phyloP scores from a whole-genome alignment of 64 coral and sea anemone genomes.

The Astreopora myriophthalma region DNA sequence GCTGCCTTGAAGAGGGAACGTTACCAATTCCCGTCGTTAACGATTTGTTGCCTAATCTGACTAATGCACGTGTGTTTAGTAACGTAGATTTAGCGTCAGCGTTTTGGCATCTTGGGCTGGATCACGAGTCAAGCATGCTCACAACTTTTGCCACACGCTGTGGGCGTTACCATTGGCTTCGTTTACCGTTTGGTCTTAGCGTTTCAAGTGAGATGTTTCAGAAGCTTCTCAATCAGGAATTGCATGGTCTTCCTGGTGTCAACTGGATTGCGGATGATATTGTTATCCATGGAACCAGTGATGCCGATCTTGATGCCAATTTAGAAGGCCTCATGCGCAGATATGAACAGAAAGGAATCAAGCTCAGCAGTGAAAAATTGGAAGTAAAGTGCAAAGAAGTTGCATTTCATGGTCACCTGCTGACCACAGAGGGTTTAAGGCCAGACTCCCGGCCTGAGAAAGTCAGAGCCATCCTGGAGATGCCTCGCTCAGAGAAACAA shows the following conservation, averaged over 20 bases:
- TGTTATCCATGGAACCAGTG: background rate
- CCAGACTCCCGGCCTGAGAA: background rate
- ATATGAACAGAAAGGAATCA: background rate
- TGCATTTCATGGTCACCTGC: background rate
- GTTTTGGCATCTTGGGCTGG: too few relatives aligned
- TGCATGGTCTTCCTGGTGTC: too few relatives aligned
- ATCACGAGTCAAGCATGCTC: too few relatives aligned
- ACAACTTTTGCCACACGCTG: too few relatives aligned
- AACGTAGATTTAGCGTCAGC: background rate
- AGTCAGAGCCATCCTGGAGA: background rate
- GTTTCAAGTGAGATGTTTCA: constrained; percentile 21
- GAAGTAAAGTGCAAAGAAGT: constrained; percentile 1
- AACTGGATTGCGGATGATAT: constrained; percentile 41
- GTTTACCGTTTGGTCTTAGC: constrained; percentile 5
- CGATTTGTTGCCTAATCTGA: background rate
- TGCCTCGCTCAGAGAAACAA: background rate
- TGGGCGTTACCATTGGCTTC: background rate
- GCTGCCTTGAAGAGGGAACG: too few relatives aligned
- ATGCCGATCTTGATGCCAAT: background rate
- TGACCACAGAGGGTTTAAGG: background rate
- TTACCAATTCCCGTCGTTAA: constrained; percentile 7
- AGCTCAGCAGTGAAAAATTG: background rate
- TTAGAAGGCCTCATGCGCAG: background rate
- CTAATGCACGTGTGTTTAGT: background rate
- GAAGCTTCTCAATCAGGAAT: background rate